phyloP scores from a whole-genome alignment of 2,888 invertebrate genomes.

The Lymantria dispar region DNA sequence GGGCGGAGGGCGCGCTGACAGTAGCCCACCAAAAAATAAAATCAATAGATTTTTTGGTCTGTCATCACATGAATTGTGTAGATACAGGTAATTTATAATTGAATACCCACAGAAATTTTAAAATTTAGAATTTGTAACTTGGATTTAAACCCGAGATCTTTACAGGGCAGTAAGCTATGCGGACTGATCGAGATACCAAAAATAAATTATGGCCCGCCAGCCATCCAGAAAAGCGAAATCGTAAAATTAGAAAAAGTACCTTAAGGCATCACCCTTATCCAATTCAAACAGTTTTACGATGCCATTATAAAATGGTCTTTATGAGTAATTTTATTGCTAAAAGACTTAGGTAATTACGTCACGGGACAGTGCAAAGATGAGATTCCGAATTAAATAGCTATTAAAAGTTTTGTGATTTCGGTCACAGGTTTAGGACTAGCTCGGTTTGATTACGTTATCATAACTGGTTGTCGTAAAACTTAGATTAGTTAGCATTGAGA shows the following conservation, averaged over 20 bases:
- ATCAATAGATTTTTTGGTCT: too few species aligned
- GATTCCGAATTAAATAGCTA: slow-evolving; percentile 65
- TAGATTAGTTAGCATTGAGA: neutral
- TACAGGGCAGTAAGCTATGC: too few species aligned
- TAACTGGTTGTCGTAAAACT: slow-evolving; percentile 6
- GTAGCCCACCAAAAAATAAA: too few species aligned
- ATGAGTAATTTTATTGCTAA: slow-evolving; percentile 76
- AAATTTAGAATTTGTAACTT: too few species aligned
- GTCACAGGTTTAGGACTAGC: slow-evolving; percentile 49
- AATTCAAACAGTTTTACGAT: slow-evolving; percentile 65
- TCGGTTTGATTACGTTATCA: slow-evolving; percentile 41
- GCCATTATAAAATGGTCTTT: slow-evolving; percentile 82
- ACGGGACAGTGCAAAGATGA: slow-evolving; percentile 64
- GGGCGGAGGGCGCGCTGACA: too few species aligned
- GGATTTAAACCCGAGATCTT: too few species aligned
- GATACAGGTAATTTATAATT: too few species aligned
- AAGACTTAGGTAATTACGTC: slow-evolving; percentile 80
- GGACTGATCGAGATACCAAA: neutral
- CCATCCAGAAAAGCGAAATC: slow-evolving; percentile 57
- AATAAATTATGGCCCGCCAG: slow-evolving; percentile 50
- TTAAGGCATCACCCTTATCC: slow-evolving; percentile 45
- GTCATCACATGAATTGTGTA: too few species aligned
- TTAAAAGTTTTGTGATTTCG: slow-evolving; percentile 73
- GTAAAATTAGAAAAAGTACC: slow-evolving; percentile 72
- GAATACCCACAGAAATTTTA: too few species aligned